Evolutionary conservation across 2,113 vertebrate species (phyloP), one percentile per base, ranked within the genome.

Genomic region (Corydoras maculifer): DNA sequence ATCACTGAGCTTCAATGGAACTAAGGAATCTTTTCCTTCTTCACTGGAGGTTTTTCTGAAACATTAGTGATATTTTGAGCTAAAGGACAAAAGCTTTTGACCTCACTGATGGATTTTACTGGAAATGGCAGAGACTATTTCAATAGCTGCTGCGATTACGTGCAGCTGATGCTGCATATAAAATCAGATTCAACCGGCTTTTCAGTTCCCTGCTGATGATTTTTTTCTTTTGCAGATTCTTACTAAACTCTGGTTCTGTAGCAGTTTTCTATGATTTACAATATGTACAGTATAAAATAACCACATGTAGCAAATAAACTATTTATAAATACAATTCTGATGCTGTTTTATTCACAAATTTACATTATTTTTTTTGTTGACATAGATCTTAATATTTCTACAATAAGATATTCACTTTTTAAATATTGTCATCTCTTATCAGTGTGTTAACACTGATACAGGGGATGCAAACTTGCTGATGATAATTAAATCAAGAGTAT

Each of bases 301-400:
- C 58, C 69, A 57, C 60, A 67, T 77, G 49, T 69, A 69, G 58
- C 78, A 77, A 77, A 75, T 80, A 80, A 80, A 80, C 62, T 75
- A 65, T 69, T 73, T 73, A 75, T 68, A 73, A 73, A 18, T 61
- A 58, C 63, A 67, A 57, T 57, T 7, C 0, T 35, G 43, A 32
- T 14, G 43, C 11, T 60, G 58, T 53, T 12, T 72, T 72, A 14
- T 50, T 14, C 62, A 49, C 48, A 65, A 8, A 43, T 8, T 43
- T 43, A 8, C 35, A 43, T 43, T 43, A 43, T 43, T 43, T 2
- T 5, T 43, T 43, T 8, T 2, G 7, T 4, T 8, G 7, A 43
- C 4, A 43, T 43, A 2, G 35, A 5, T 25, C 18, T 25, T 25
- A 25, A 25, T 25, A 25, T 25, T 25, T 25, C 18, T 25, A 25